Base-by-base conservation (phyloP, 2,888 invertebrate genomes). In the Drosophila aldrichi region DNA sequence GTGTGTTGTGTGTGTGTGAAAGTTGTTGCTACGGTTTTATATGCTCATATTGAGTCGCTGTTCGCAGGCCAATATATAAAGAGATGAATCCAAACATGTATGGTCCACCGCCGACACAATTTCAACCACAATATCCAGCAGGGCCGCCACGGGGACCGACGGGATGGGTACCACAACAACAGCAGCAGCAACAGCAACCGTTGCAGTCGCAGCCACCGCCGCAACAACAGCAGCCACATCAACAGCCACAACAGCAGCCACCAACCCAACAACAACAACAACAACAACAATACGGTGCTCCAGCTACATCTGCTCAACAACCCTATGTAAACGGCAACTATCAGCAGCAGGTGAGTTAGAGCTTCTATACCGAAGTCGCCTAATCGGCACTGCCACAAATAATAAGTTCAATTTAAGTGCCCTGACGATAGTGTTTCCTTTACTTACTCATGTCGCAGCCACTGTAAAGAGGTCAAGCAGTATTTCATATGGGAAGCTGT, bases 241-340 rank as follows among this genome's bases (percentile, higher is more conserved):
- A 51, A 16, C 78, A 49, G 63, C 79, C 67, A 54, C 71, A 57
- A 41, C 83, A 69, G 48, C 87, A 66, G 40, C 80, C 61, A 32
- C 81, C 70, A 25, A 77, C 65, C 12, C 74, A 44, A 22, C 78
- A 32, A 36, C 89, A 52, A 78, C 84, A 40, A 70, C 84, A 22
- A 22, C 20, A 54, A 54, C 79, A 71, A 71, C 86, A 76, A 75
- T 81, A 72, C 62, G 86, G 83, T 43, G 86, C 88, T 61, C 90
- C 90, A 54, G 77, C 79, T 56, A 70, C 86, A 41, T 71, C 88
- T 60, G 55, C 82, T 57, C 82, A 89, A 38, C 91, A 87, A 58
- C 74, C 81, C 46, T 84, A 88, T 68, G 77, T 92, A 18, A 92
- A 92, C 85, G 92, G 92, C 58, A 92, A 92, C 69, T 92, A 92